A percentile compares a stretch with the other conserved stretches of the same genome.
Conservation (phyloP, 2,113 vertebrate genomes). For the Phalacrocorax carbo region DNA sequence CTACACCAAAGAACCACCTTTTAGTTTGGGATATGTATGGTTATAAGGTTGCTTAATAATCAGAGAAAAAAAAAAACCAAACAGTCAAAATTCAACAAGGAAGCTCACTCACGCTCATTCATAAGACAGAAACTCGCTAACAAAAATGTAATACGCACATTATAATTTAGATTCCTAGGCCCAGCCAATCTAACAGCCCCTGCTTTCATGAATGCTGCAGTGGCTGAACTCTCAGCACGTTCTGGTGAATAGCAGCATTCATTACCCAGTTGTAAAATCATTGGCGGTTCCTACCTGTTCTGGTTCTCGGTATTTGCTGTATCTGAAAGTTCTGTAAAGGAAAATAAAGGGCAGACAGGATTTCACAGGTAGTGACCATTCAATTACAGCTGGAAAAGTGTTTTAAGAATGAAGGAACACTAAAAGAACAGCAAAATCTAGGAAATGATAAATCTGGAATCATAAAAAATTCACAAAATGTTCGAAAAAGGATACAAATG, state of each 20-base stretch:
- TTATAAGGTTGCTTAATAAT: neutral
- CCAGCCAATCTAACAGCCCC: neutral
- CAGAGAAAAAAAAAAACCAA: neutral
- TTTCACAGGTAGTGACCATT: neutral
- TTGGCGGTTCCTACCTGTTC: conserved; percentile 63
- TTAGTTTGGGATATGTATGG: neutral
- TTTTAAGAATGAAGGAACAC: neutral
- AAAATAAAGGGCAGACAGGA: neutral
- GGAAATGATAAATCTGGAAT: neutral
- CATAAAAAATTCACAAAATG: neutral
- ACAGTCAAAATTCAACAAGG: neutral
- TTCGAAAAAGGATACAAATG: conserved; percentile 89
- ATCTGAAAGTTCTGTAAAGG: conserved; percentile 74
- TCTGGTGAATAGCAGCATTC: neutral
- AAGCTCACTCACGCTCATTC: neutral
- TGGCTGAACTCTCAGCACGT: neutral
- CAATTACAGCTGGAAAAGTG: neutral
- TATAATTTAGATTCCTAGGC: neutral
- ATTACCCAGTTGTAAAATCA: neutral
- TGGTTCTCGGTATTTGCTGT: conserved; percentile 80
- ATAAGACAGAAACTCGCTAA: neutral
- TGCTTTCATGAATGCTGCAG: neutral
- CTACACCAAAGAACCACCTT: conserved; percentile 65
- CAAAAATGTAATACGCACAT: neutral
- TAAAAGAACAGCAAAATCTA: neutral